Evolutionary conservation across 1,140 invertebrate species (phyloP).

Genomic region (Saccostrea cuccullata): DNA sequence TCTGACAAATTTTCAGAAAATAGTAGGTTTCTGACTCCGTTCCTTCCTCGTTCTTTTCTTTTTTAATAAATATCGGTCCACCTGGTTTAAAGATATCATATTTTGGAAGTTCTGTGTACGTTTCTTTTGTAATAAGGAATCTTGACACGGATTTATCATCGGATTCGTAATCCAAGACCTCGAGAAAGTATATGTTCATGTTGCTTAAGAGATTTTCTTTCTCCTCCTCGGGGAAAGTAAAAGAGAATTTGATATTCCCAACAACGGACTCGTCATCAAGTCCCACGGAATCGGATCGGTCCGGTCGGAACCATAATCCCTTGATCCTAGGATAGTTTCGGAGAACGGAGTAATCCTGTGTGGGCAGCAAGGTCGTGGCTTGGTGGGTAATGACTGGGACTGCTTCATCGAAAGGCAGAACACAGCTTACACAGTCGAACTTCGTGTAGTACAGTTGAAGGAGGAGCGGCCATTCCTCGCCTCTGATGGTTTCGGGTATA

Average conservation of each 20-base stretch:
- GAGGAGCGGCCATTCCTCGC: slow-evolving; percentile 49
- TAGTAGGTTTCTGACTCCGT: slow-evolving; percentile 52
- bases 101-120: slow-evolving; percentile 56
- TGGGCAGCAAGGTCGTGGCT: slow-evolving; percentile 60
- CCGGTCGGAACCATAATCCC: slow-evolving; percentile 64
- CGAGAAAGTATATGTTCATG: slow-evolving; percentile 66
- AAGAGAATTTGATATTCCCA: slow-evolving; percentile 63
- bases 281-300: slow-evolving; percentile 58
- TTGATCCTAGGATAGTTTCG: slow-evolving; percentile 62
- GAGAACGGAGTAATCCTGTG: slow-evolving; percentile 62
- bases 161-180: slow-evolving; percentile 64
- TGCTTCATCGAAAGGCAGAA: slow-evolving; percentile 64
- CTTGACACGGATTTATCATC: slow-evolving; percentile 65
- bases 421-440: slow-evolving; percentile 65
- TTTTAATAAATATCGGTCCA: slow-evolving; percentile 57
- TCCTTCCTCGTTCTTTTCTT: slow-evolving; percentile 39
- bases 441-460: slow-evolving; percentile 62
- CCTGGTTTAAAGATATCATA: slow-evolving; percentile 64
- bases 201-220: slow-evolving; percentile 61
- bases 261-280: slow-evolving; percentile 54
- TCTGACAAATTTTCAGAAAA: slow-evolving; percentile 59
- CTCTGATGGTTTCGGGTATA: slow-evolving; percentile 56
- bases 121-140: slow-evolving; percentile 59
- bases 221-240: slow-evolving; percentile 55
- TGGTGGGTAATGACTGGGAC: slow-evolving; percentile 61